Base-by-base conservation (phyloP, 2,113 vertebrate species). In the Tachycineta bicolor region DNA sequence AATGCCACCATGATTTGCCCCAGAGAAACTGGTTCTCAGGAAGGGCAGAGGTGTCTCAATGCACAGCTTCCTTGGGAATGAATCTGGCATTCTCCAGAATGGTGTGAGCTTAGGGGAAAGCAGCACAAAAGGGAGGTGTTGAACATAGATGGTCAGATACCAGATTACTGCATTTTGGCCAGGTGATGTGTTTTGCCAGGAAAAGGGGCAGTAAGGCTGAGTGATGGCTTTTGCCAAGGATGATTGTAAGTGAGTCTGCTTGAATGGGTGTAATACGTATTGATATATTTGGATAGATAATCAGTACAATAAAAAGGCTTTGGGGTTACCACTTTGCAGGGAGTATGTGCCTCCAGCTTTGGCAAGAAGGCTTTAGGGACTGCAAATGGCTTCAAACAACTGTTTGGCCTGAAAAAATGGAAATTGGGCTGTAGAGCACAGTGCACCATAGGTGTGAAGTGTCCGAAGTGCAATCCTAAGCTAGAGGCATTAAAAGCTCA, bases 361-460 rank as follows among this genome's bases (percentile, higher is more conserved):
- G 0, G 12, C 29, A n/a, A 24, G 79, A 16, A 70, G 58, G 29
- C 39, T 44, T 58, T 39, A 12, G 41, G 50, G 19, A 10, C 71
- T 46, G 78, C 5, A 41, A 2, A 53, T 0, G 0, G 25, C 43
- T 49, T 82, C 74, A 63, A 39, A 65, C 28, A 39, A 33, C 12
- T 24, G 28, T n/a, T 80, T 33, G 59, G 20, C 31, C 37, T 62
- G 37, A 62, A 60, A 55, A 4, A n/a, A 1, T 10, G 46, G 55
- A 22, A 53, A 29, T 10, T 4, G 11, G 23, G 12, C 39, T 77
- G 6, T 11, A 29, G 46, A 14, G 20, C 8, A 3, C 23, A 14
- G 70, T 0, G 0, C 7, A 1, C 19, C 2, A 0, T 22, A 28
- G 53, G 67, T 25, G 24, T 4, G 10, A 75, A 46, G 39, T 68